Evolutionary conservation across 2,113 vertebrate species (phyloP).

Genomic region (Corythornis madagascariensis): DNA sequence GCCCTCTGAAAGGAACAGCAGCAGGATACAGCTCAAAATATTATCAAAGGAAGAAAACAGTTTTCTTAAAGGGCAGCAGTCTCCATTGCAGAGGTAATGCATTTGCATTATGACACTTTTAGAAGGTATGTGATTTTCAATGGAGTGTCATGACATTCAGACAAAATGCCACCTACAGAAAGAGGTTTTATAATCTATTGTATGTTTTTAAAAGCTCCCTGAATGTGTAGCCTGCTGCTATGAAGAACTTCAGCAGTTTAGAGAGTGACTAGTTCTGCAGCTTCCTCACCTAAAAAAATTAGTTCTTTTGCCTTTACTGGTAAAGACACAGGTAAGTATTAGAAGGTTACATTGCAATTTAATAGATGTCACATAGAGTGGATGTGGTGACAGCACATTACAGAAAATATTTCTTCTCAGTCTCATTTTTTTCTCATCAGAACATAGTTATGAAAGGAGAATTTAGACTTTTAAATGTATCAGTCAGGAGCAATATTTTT

Average conservation of each 20-base stretch:
- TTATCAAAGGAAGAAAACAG: neutral
- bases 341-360: neutral
- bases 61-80: slow-evolving; percentile 25
- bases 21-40: slow-evolving; percentile 43
- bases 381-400: neutral
- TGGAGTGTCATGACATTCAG: neutral
- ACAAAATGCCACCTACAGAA: neutral
- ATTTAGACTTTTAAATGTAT: neutral
- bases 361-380: fast-evolving
- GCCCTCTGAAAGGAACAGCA: neutral
- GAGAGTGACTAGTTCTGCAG: neutral
- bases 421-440: neutral
- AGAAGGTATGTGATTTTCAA: neutral
- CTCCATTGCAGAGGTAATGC: neutral
- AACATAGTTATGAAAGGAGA: neutral
- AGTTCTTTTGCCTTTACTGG: neutral
- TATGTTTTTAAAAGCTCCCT: neutral
- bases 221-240: neutral
- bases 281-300: neutral
- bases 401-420: neutral
- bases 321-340: neutral
- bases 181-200: neutral
- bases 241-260: neutral
- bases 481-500: neutral
- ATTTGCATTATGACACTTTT: neutral